Percentiles rank a stretch among this genome's conserved stretches.
phyloP scores from a whole-genome alignment of 2,113 vertebrate genomes.

The Silurus asotus region DNA sequence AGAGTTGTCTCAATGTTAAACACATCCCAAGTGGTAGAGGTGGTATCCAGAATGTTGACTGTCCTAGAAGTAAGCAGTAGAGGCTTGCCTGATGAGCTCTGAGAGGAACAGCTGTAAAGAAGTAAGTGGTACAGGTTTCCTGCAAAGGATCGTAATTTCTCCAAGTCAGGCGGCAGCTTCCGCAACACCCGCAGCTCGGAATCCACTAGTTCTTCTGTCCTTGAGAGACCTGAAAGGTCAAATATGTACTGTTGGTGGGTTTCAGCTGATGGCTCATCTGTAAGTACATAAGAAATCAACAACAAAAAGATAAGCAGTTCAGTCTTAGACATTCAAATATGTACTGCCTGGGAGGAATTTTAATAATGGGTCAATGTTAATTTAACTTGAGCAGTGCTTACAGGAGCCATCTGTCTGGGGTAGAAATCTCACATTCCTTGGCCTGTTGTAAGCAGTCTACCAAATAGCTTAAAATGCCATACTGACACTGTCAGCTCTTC shows the following conservation, averaged over 20 bases:
- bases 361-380: conserved; percentile 39
- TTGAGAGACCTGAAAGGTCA: conserved; percentile 76
- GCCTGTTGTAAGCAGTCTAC: conserved; percentile 41
- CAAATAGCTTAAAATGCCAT: conserved; percentile 52
- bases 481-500: conserved; percentile 45
- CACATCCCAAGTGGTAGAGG: conserved; percentile 76
- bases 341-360: conserved; percentile 18
- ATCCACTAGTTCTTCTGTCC: conserved; percentile 75
- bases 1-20: conserved; percentile 78
- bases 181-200: conserved; percentile 80
- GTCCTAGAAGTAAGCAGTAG: conserved; percentile 73
- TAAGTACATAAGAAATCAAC: conserved; percentile 18
- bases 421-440: conserved; percentile 38
- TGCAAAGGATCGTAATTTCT: conserved; percentile 55
- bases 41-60: conserved; percentile 60
- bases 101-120: conserved; percentile 71
- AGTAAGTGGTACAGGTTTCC: conserved; percentile 72
- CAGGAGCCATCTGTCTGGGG: conserved; percentile 39
- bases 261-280: conserved; percentile 51
- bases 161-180: conserved; percentile 56
- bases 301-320: conserved; percentile 1
- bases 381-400: conserved; percentile 34
- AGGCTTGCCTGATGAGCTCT: conserved; percentile 40
- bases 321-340: conserved; percentile 31
- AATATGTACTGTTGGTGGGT: conserved; percentile 77